Evolutionary conservation across 64 coral and sea anemone species (phyloP), one percentile per base, ranked within the genome.

Genomic region (Montipora capricornis): DNA sequence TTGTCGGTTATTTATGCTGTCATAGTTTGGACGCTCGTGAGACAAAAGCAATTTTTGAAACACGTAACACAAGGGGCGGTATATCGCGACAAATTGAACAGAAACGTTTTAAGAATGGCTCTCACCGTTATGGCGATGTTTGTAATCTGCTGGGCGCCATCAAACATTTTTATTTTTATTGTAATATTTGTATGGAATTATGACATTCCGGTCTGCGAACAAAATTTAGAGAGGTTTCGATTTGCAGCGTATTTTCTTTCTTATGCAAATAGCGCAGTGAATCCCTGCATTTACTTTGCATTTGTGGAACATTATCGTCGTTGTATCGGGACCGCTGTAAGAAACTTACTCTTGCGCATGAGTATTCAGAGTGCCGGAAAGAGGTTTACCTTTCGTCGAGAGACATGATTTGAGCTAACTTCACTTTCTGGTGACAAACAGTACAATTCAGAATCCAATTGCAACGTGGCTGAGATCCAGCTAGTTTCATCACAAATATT

Each of bases 41-140:
- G 67, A 47, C 49, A 94, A 48, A 76, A 71, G 4, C 17, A 70
- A 4, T 47, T 60, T 29, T 71, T 94, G 14, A 81, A 49, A 37
- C 49, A 76, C 5, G 67, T 61, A 70, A 68, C 79, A 1, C 76
- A 53, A 6, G 92, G 86, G 1, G 48, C 77, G 47, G 62, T 48
- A 20, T 62, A 79, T 15, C 86, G 87, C 11, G 86, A 68, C 44
- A 81, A 46, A 48, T 73, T 89, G 80, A 89, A 89, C 78, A 89
- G 67, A 83, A 94, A 94, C 44, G 92, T 94, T 1, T 69, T 94
- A 20, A 89, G 67, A 73, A 94, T 94, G 92, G 52, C 88, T 5
- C 64, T 94, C 3, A 89, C 92, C 14, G 80, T 94, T 45, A 76
- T 89, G 1, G 19, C 73, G 2, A 26, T 82, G 9, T 89, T 94